These are phyloP conservation scores for Cryptoleucopteryx plumbea DNA, from an alignment of 2,113 vertebrate genomes.

Conservation along the genomic window DNA sequence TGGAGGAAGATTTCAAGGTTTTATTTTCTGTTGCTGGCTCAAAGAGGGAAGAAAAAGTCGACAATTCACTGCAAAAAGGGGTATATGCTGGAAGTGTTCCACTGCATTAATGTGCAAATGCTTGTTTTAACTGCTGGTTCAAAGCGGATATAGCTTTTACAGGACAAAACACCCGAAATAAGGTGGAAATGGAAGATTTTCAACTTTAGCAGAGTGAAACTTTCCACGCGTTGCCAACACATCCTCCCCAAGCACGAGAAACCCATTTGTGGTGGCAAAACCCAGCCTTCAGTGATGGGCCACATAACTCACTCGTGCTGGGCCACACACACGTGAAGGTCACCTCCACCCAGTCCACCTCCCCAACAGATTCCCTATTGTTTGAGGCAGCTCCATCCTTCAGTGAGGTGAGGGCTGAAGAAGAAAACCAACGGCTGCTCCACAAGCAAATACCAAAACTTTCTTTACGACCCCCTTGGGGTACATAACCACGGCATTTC, in stretches of 20 bases:
- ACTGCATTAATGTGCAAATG: neutral
- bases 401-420: neutral
- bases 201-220: neutral
- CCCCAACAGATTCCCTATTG: neutral
- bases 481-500: neutral
- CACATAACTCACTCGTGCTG: neutral
- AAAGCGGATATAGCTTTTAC: neutral
- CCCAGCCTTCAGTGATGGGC: neutral
- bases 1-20: neutral
- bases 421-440: neutral
- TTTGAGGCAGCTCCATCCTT: neutral
- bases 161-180: neutral
- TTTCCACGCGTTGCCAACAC: neutral
- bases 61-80: neutral
- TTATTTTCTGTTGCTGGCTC: neutral
- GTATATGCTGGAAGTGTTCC: neutral
- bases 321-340: neutral
- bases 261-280: neutral
- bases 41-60: neutral
- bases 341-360: neutral
- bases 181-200: neutral
- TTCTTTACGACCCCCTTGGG: neutral
- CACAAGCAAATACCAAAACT: neutral
- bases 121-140: neutral
- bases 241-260: neutral